Conservation (phyloP, 1,140 invertebrate species). For the Semibalanus balanoides region DNA sequence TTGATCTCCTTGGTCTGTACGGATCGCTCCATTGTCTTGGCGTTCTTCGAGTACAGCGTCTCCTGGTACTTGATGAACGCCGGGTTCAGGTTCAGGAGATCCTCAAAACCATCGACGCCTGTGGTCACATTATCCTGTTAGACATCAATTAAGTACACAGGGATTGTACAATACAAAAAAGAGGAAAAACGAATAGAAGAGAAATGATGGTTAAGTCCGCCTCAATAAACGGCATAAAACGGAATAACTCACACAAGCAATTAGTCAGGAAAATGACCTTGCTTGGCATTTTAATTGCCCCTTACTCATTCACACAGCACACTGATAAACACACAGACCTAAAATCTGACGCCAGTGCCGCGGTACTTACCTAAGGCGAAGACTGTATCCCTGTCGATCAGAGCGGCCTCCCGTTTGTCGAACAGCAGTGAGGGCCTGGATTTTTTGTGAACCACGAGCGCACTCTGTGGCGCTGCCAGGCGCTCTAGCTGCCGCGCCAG, state of each 20-base stretch:
- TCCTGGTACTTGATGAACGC: not conserved
- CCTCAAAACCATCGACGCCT: not conserved
- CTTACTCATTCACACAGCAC: too few relatives aligned
- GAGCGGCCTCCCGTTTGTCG: not conserved
- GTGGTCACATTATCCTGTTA: too few relatives aligned
- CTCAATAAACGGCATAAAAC: too few relatives aligned
- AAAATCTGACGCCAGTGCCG: too few relatives aligned
- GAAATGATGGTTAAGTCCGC: too few relatives aligned
- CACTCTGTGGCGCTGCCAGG: not conserved
- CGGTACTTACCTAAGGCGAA: not conserved
- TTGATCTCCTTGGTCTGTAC: not conserved
- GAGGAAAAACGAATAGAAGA: too few relatives aligned
- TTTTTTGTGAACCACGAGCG: not conserved
- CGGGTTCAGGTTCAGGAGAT: not conserved
- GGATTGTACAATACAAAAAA: too few relatives aligned
- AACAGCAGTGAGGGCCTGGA: not conserved
- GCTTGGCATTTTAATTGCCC: too few relatives aligned
- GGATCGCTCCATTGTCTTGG: not conserved
- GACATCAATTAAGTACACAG: too few relatives aligned
- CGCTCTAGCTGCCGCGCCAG: not conserved
- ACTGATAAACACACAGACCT: too few relatives aligned
- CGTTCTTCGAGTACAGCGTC: not conserved
- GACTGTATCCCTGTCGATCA: not conserved
- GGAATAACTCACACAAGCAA: too few relatives aligned
- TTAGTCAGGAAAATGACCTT: too few relatives aligned